Evolutionary conservation across 2,797 vertebrate species (phyloP).

Genomic region (Sebastes dallii): DNA sequence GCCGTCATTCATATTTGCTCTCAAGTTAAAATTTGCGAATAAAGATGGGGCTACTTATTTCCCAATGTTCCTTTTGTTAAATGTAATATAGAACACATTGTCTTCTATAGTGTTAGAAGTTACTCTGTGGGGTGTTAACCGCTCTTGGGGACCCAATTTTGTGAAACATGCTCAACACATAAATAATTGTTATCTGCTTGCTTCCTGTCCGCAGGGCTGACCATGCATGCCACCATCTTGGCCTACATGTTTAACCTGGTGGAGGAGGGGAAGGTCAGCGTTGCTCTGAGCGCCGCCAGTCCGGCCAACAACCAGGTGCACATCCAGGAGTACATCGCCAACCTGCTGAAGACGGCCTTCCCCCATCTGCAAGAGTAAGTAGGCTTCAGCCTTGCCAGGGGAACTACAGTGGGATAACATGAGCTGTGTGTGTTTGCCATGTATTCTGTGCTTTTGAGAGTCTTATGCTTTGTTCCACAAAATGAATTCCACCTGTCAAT

Average conservation of each 20-base stretch:
- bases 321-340: slow-evolving; percentile 97
- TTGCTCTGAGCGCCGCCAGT: slow-evolving; percentile 88
- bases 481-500: neutral
- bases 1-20: neutral
- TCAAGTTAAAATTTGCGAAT: neutral
- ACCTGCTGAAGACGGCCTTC: slow-evolving; percentile 97
- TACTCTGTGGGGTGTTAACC: neutral
- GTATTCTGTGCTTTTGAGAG: neutral
- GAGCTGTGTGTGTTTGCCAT: neutral
- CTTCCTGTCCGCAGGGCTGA: slow-evolving; percentile 85
- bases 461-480: neutral
- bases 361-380: slow-evolving; percentile 97
- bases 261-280: slow-evolving; percentile 96
- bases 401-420: neutral
- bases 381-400: neutral
- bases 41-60: neutral
- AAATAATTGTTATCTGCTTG: neutral
- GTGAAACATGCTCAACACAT: neutral
- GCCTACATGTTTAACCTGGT: slow-evolving; percentile 99
- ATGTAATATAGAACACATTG: neutral
- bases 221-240: slow-evolving; percentile 98
- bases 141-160: neutral
- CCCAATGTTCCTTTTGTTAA: neutral
- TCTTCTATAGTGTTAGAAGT: neutral
- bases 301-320: slow-evolving; percentile 94